Percentiles rank a stretch among this genome's conserved stretches.
Evolutionary conservation across 2,113 vertebrate genomes (phyloP).

Genomic region (Mirounga angustirostris): DNA sequence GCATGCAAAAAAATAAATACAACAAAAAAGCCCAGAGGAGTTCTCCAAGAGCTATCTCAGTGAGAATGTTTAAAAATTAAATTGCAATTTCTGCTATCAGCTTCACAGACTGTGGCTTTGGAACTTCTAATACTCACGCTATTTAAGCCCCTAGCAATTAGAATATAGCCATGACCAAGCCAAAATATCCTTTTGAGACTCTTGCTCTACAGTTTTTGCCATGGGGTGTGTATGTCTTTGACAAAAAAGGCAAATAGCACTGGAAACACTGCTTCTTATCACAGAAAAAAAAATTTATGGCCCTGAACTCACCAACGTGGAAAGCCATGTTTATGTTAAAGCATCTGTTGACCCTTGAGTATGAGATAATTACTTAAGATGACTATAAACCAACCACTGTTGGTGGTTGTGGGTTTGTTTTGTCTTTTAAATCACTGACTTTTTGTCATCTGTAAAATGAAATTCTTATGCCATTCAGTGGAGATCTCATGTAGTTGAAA

Average conservation of each 20-base stretch:
- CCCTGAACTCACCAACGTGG: neutral
- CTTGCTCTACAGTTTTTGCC: neutral
- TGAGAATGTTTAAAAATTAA: constrained; percentile 1
- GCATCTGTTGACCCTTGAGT: neutral
- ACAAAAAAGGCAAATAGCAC: neutral
- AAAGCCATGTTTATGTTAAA: neutral
- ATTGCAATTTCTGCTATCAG: neutral
- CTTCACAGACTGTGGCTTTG: constrained; percentile 33
- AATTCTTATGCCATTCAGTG: neutral
- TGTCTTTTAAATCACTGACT: neutral
- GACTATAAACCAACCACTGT: neutral
- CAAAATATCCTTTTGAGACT: neutral
- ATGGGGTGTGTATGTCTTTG: neutral
- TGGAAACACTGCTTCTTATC: neutral
- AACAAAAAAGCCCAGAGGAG: neutral
- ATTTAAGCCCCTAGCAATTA: neutral
- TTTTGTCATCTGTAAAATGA: neutral
- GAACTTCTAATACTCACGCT: neutral
- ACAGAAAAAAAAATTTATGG: neutral
- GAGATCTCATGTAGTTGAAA: neutral
- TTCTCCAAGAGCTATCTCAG: neutral
- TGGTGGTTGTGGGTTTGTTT: neutral
- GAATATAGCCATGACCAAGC: neutral
- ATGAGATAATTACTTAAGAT: neutral
- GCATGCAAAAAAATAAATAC: neutral